Evolutionary conservation across 1,140 invertebrate species (phyloP).

Genomic region (Drosophila suzukii): DNA sequence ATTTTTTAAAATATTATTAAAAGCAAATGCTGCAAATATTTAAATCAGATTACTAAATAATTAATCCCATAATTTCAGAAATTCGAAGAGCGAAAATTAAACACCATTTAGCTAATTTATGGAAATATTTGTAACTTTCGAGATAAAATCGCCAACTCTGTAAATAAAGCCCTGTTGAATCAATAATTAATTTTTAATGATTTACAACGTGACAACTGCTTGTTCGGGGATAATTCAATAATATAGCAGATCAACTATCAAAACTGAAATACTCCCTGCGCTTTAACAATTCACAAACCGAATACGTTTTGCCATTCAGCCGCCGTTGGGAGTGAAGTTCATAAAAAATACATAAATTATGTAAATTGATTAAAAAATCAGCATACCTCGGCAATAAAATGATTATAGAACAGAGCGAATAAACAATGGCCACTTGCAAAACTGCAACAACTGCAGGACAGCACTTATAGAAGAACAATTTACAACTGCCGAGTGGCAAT

Average conservation of each 20-base stretch:
- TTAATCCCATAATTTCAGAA: not conserved
- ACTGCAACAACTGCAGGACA: slow-evolving; percentile 33
- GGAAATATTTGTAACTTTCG: not conserved
- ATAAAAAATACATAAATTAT: slow-evolving; percentile 43
- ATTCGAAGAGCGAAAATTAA: not conserved
- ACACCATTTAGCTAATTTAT: not conserved
- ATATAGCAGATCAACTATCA: slow-evolving; percentile 40
- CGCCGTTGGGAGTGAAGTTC: slow-evolving; percentile 14
- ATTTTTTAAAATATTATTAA: no score
- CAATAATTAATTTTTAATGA: slow-evolving; percentile 38
- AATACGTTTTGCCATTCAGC: not conserved
- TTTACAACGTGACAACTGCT: slow-evolving; percentile 40
- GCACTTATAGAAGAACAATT: slow-evolving; percentile 50
- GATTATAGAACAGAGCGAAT: slow-evolving; percentile 44
- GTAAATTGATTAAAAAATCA: slow-evolving; percentile 51
- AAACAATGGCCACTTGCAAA: slow-evolving; percentile 41
- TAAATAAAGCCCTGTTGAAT: slow-evolving; percentile 5
- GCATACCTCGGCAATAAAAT: slow-evolving; percentile 51
- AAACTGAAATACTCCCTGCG: slow-evolving; percentile 25
- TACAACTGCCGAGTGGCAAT: slow-evolving; percentile 56
- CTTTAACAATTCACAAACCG: slow-evolving; percentile 41
- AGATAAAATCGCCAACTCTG: not conserved
- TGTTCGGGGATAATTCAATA: slow-evolving; percentile 34
- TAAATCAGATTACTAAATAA: not conserved
- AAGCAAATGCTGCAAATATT: not conserved